phyloP scores from a whole-genome alignment of 2,888 invertebrate species.

The Drosophila anomalata region DNA sequence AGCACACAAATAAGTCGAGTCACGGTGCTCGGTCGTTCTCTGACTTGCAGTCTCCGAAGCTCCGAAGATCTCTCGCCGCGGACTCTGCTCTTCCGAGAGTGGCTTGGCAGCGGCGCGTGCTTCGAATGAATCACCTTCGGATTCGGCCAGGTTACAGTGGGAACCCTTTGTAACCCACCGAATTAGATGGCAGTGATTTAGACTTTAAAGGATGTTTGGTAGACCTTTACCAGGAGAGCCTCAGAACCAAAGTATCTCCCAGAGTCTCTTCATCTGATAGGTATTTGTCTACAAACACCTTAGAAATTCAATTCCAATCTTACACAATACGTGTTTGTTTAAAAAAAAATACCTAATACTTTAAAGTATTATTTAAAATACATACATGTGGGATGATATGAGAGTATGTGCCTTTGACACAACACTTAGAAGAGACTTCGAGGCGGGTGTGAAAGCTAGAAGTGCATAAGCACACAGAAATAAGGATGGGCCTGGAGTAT shows the following conservation, averaged over 20 bases:
- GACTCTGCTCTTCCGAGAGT: conserved; percentile 29
- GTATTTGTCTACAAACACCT: no score
- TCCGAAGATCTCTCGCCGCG: neutral
- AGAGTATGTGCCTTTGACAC: neutral
- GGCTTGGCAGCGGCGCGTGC: conserved; percentile 58
- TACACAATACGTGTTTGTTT: no score
- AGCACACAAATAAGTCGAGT: conserved; percentile 52
- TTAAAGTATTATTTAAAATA: no score
- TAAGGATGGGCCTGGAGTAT: neutral
- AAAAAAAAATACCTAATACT: no score
- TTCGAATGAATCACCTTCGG: conserved; percentile 53
- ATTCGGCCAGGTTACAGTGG: conserved; percentile 10
- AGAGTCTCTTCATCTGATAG: no score
- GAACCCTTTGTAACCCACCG: neutral
- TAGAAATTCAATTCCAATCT: no score
- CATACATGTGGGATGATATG: neutral
- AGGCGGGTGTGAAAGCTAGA: neutral
- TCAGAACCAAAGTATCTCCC: no score
- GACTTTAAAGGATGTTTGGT: no score
- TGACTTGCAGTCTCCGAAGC: conserved; percentile 13
- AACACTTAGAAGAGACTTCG: neutral
- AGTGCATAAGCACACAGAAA: neutral
- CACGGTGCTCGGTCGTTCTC: conserved; percentile 44
- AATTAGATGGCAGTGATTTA: neutral
- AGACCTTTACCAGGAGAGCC: no score